Conservation (phyloP, 2,113 vertebrate species). For the Leptodactylus fuscus region DNA sequence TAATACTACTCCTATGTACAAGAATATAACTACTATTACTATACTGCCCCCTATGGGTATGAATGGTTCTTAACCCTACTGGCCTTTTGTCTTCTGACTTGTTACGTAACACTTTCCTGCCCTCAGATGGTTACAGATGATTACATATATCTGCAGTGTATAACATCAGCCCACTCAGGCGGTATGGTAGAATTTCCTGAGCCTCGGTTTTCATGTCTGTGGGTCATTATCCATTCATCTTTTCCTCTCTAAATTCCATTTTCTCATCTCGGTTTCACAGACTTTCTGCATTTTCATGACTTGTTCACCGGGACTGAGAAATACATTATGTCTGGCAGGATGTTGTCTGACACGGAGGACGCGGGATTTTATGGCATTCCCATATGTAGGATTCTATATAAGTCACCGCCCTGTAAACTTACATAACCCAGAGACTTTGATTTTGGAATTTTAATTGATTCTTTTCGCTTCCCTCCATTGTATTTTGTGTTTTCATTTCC, state of each 20-base stretch:
- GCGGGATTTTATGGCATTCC: background rate
- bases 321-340: constrained; percentile 32
- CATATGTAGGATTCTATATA: background rate
- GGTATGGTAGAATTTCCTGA: background rate
- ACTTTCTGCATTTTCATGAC: constrained; percentile 21
- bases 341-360: constrained; percentile 16
- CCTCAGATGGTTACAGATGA: background rate
- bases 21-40: no score
- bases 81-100: no score
- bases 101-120: no score
- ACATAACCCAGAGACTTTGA: constrained; percentile 4
- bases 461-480: constrained; percentile 33
- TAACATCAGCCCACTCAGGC: background rate
- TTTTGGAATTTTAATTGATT: constrained; percentile 33
- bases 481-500: constrained; percentile 27
- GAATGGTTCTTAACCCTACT: no score
- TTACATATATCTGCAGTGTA: background rate
- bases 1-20: no score
- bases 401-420: constrained; percentile 1
- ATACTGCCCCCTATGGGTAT: no score
- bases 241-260: no score
- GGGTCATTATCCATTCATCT: background rate
- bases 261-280: constrained; percentile 15
- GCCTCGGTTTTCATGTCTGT: background rate
- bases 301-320: constrained; percentile 11